These are phyloP conservation scores for Tichodroma muraria DNA, from an alignment of 2,113 vertebrate genomes.

Conservation along the genomic window DNA sequence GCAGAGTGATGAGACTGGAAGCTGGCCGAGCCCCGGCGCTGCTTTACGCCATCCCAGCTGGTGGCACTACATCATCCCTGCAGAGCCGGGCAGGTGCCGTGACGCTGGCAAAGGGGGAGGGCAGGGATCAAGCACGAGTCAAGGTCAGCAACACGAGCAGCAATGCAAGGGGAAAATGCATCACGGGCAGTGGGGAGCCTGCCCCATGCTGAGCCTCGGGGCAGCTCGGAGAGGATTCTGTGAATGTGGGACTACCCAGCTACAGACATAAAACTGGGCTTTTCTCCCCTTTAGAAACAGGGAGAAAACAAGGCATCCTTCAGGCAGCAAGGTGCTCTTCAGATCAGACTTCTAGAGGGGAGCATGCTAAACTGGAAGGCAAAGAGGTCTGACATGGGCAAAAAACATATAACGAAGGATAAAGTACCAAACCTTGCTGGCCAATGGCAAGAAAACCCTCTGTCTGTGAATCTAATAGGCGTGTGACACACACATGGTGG, in stretches of 20 bases:
- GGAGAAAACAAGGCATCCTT: background rate
- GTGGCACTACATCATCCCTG: background rate
- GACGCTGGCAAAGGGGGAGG: background rate
- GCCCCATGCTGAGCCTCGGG: rapidly evolving
- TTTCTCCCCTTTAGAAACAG: background rate
- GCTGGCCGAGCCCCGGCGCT: background rate
- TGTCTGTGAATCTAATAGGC: background rate
- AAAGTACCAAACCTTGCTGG: background rate
- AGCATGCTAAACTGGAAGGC: background rate
- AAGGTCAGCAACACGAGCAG: background rate
- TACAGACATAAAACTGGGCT: background rate
- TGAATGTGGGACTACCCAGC: background rate
- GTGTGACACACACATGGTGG: background rate
- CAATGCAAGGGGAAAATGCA: background rate
- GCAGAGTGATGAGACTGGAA: constrained; percentile 1
- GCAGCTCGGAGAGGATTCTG: background rate
- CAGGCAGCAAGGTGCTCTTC: background rate
- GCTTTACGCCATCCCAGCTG: background rate
- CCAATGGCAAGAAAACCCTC: background rate
- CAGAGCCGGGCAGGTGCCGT: background rate
- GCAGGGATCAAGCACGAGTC: background rate
- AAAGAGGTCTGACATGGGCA: background rate
- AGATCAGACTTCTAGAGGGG: background rate
- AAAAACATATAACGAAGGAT: background rate
- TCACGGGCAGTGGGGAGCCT: rapidly evolving